Evolutionary conservation across 2,113 vertebrate genomes (phyloP).

Genomic region (Eleginops maclovinus): DNA sequence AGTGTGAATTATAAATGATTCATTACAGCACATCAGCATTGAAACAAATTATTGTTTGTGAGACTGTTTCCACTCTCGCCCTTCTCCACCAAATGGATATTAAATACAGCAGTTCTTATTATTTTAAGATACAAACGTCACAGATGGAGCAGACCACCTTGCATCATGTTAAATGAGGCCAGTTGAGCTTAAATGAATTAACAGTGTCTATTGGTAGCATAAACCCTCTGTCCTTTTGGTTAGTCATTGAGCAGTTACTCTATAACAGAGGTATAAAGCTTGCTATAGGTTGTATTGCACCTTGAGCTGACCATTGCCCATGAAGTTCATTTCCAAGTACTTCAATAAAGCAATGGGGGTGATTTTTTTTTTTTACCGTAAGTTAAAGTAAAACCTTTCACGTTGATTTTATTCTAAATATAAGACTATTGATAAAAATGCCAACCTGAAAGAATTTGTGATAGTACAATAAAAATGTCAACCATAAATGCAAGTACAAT

Average conservation of each 20-base stretch:
- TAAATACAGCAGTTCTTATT: constrained; percentile 8
- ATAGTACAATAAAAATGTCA: neutral
- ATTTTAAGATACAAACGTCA: constrained; percentile 28
- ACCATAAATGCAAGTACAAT: neutral
- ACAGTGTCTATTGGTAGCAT: constrained; percentile 19
- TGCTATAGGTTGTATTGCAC: neutral
- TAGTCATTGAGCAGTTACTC: constrained; percentile 31
- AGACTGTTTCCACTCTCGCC: neutral
- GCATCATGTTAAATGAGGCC: constrained; percentile 10
- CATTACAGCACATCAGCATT: neutral
- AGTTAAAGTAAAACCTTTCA: neutral
- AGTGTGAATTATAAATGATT: neutral
- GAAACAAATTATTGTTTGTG: neutral
- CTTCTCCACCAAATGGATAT: constrained; percentile 8
- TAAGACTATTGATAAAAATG: neutral
- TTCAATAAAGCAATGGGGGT: neutral
- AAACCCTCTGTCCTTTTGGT: constrained; percentile 22
- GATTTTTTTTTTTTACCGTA: neutral
- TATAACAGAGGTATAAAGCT: neutral
- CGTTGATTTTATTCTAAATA: neutral
- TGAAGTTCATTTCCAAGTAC: neutral
- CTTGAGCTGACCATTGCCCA: constrained; percentile 3
- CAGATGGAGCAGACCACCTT: constrained; percentile 19
- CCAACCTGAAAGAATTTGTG: neutral
- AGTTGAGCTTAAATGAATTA: constrained; percentile 30